phyloP scores from a whole-genome alignment of 2,797 vertebrate species.

The Benthosema pterotum region DNA sequence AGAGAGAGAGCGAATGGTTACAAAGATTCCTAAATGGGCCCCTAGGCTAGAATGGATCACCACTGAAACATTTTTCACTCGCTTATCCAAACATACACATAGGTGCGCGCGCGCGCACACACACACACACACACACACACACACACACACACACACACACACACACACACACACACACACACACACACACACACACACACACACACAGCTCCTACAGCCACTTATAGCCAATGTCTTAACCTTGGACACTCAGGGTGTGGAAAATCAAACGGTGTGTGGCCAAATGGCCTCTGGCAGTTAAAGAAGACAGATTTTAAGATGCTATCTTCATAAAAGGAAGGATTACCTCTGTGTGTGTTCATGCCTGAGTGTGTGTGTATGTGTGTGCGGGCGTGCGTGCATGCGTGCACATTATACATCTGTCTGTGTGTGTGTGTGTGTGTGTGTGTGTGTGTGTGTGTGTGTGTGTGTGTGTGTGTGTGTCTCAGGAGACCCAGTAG shows the following conservation, averaged over 20 bases:
- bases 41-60: slow-evolving; percentile 68
- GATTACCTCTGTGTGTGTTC: slow-evolving; percentile 61
- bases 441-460: neutral
- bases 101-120: slow-evolving; percentile 39
- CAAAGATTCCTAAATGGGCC: slow-evolving; percentile 69
- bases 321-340: slow-evolving; percentile 75
- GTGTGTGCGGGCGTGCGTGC: slow-evolving; percentile 13
- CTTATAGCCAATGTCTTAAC: slow-evolving; percentile 47
- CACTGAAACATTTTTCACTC: slow-evolving; percentile 75
- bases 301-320: slow-evolving; percentile 80
- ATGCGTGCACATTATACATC: slow-evolving; percentile 50
- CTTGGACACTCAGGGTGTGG: slow-evolving; percentile 63
- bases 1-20: slow-evolving; percentile 64
- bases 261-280: slow-evolving; percentile 74
- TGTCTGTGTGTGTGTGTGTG: slow-evolving; percentile 45
- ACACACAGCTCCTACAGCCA: slow-evolving; percentile 6
- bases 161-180: slow-evolving; percentile 56
- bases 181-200: slow-evolving; percentile 32
- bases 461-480: neutral
- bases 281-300: slow-evolving; percentile 60
- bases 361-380: slow-evolving; percentile 14
- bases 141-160: slow-evolving; percentile 34
- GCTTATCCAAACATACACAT: slow-evolving; percentile 72
- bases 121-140: slow-evolving; percentile 43
- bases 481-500: neutral